Evolutionary conservation across 1,140 invertebrate genomes (phyloP).

Genomic region (Drosophila lacertosa): DNA sequence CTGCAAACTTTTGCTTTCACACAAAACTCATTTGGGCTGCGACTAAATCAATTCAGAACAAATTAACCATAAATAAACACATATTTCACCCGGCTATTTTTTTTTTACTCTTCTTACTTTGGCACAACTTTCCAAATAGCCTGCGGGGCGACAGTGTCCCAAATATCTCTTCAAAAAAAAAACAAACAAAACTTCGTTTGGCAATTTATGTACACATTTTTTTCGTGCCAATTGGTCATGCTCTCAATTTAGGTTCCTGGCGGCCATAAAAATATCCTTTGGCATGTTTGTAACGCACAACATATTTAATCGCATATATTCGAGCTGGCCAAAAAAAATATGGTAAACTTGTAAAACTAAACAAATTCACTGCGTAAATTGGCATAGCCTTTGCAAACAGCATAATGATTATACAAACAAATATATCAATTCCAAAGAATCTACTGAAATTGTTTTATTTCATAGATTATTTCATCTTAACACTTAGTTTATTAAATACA

Average conservation of each 20-base stretch:
- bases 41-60: conserved; percentile 16
- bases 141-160: conserved; percentile 16
- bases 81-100: conserved; percentile 1
- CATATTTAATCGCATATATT: neutral
- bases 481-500: no score
- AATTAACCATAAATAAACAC: conserved; percentile 35
- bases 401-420: neutral
- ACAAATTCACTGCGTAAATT: conserved; percentile 5
- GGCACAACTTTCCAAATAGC: conserved; percentile 22
- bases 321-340: no score
- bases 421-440: neutral
- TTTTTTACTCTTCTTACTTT: neutral
- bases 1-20: neutral
- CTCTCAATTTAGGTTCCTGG: conserved; percentile 31
- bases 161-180: no score
- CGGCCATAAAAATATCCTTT: conserved; percentile 8
- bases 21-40: neutral
- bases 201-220: conserved; percentile 20
- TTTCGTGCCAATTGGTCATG: conserved; percentile 10
- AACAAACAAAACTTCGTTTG: conserved; percentile 7
- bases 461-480: no score
- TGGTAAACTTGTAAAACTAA: neutral
- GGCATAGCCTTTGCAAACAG: neutral
- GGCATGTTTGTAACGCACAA: neutral
- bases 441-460: no score